Evolutionary conservation across 1,140 invertebrate species (phyloP).

Genomic region (Pseudomyrmex concolor): DNA sequence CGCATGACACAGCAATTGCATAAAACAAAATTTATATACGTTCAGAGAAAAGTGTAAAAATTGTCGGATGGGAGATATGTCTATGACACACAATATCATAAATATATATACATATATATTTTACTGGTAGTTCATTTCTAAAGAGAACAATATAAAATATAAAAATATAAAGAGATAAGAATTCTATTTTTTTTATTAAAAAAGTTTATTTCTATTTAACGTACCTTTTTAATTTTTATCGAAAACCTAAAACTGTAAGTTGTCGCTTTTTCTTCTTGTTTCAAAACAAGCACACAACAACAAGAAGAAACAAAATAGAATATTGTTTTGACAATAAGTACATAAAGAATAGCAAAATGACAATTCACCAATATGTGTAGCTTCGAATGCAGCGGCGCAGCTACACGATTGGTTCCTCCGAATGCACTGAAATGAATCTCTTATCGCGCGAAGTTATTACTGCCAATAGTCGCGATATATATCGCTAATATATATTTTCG

Average conservation of each 20-base stretch:
- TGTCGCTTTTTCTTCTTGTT: too few relatives aligned
- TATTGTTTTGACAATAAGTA: not conserved
- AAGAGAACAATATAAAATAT: not conserved
- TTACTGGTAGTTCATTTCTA: too few relatives aligned
- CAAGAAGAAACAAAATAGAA: not conserved
- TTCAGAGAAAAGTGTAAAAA: not conserved
- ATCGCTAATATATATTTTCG: too few relatives aligned
- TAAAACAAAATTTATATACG: not conserved
- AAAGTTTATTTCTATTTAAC: not conserved
- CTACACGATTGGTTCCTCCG: not conserved
- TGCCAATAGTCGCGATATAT: too few relatives aligned
- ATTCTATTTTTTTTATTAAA: not conserved
- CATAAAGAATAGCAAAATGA: not conserved
- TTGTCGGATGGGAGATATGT: too few relatives aligned
- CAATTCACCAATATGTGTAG: not conserved
- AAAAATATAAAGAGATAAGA: too few relatives aligned
- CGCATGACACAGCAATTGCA: constrained; percentile 35
- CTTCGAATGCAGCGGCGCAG: not conserved
- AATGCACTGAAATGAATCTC: too few relatives aligned
- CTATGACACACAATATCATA: too few relatives aligned
- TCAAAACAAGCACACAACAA: not conserved
- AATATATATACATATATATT: not conserved
- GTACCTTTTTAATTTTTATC: not conserved
- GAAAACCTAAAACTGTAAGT: not conserved
- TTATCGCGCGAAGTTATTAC: not conserved